Evolutionary conservation across 2,888 invertebrate species (phyloP), one percentile per base, ranked within the genome.

Genomic region (Choristoneura rosaceana): DNA sequence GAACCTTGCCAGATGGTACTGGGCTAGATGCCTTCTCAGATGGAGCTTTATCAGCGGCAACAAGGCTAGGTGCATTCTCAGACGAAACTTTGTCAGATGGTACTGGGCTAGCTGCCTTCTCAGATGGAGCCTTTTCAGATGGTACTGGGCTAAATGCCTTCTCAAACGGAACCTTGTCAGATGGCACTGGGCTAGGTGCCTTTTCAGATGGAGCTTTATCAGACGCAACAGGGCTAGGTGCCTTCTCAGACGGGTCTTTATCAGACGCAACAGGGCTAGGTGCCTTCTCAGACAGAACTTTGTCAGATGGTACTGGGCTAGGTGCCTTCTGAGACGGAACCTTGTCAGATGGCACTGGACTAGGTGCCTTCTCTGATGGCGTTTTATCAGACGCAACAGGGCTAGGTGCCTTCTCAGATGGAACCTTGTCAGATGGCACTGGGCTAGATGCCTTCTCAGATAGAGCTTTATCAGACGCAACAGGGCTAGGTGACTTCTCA

Each of bases 11-110:
- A 12, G 45, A 45, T 12, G 45, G 45, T 45, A 45, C 45, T 12
- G 45, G 12, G 12, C 45, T 12, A 12, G 12, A 1, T 45, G 25
- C 25, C 25, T 25, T 25, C 25, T 0, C 25, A 25, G 25, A 25
- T 2, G 25, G 38, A 2, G 33, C 70, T 12, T 65, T 50, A 0
- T 70, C 64, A 2, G 59, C 47, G 14, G 59, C 38, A 0, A 47
- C 66, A 25, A 73, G 69, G 45, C 71, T 76, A 41, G 50, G 62
- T 59, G 76, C 33, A 70, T 76, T 38, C 7, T 71, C 61, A 71
- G 64, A 65, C 4, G 41, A 43, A 38, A 38, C 41, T 12, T 55
- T 63, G 0, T 69, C 69, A 0, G 58, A 63, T 4, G 43, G 63
- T 25, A 45, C 52, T 0, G 75, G 60, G 34, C 69, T 74, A 1